Evolutionary conservation across 2,113 vertebrate species (phyloP), one percentile per base, ranked within the genome.

Genomic region (Notarius quadriscutis): DNA sequence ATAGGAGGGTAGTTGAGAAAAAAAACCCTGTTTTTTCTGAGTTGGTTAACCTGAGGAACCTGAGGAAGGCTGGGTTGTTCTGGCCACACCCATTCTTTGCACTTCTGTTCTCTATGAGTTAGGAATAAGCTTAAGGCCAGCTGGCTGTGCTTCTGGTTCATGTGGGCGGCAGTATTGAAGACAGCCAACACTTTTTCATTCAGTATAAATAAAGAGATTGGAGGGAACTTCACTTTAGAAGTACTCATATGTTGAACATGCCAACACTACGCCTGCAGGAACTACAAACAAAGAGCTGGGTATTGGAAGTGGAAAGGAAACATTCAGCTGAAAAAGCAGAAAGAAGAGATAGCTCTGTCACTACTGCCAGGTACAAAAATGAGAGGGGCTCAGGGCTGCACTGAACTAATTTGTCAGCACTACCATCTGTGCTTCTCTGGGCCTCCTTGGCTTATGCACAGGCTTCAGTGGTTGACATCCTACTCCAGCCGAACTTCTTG

Each of bases 371-470:
- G 88, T 92, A 88, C 90, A 89, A 79, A 89, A 77, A 84, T 85
- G 82, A 65, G 87, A 74, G 53, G 51, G 84, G 65, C 86, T 79
- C 84, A 83, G 84, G 82, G 81, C 85, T 65, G 51, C 79, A 88
- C 55, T 82, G 77, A 92, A 91, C 88, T 91, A 91, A 94, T 93
- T 93, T 92, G 91, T 94, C 92, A 91, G 92, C 91, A 92, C 78
- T 83, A 87, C 82, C 90, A 91, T 92, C 93, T 95, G 92, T 93
- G 92, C 85, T 89, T 92, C 89, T 91, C 89, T 91, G 89, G 91
- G 88, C 93, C 90, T 90, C 89, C 82, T 86, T 88, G 88, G 90
- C 81, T 83, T 80, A 11, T 65, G 90, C 88, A 91, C 86, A 86
- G 74, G 79, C 71, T 91, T 91, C 92, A 93, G 89, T 89, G 91